Evolutionary conservation across 2,797 vertebrate genomes (phyloP), one percentile per base, ranked within the genome.

Genomic region (Cynopterus sphinx): DNA sequence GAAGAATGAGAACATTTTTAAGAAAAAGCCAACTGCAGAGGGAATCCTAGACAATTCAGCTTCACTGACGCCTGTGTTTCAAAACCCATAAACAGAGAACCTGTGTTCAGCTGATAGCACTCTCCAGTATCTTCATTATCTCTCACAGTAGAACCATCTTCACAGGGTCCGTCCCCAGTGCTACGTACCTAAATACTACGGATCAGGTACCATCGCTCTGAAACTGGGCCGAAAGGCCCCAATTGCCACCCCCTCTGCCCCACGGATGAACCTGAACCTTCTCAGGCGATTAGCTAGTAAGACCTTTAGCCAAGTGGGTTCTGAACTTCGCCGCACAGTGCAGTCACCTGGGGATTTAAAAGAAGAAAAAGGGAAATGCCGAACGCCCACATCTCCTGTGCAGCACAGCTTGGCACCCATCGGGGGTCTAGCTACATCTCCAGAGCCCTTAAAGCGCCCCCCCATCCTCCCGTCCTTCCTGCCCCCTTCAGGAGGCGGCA

Each of bases 401-500:
- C 21, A 12, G 75, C 31, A 31, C 12, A 33, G 21, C 31, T 46
- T 87, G 65, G 43, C 71, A 92, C 68, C 24, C 26, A 4, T 7
- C 4, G 41, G 49, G 15, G 49, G 49, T 39, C 12, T 9, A 36
- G 68, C 21, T 16, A 31, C 63, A 28, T 59, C 22, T 16, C 16
- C 63, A 22, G 15, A 6, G n/a, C 28, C 26, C 57, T 55, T 41
- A 33, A 31, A 53, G 67, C 9, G 67, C 9, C 39, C 24, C 19
- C 43, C 16, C 9, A n/a, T 33, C 36, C n/a, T 22, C 33, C 26
- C 7, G 11, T 16, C 9, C 26, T 22, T 17, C 10, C 39, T 2
- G 55, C 26, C 41, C 16, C 0, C 2, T 10, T 10, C 33, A 0
- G 1, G 1, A 24, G 51, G 33, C 33, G 43, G 55, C 12, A 51